phyloP scores from a whole-genome alignment of 2,113 vertebrate species.

The Antechinus flavipes region DNA sequence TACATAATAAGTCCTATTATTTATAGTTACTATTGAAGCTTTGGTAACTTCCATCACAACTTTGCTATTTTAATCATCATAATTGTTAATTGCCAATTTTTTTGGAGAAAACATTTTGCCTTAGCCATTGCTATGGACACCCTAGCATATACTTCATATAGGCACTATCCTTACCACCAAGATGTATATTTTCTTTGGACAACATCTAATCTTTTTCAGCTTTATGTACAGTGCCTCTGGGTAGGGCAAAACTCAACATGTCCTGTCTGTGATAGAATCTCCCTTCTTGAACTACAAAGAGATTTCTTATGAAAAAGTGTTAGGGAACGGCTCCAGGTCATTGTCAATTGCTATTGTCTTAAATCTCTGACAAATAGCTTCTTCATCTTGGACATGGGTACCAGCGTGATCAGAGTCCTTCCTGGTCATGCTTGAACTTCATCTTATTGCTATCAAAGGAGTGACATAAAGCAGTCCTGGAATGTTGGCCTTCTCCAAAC shows the following conservation, averaged over 20 bases:
- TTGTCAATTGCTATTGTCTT: conserved; percentile 94
- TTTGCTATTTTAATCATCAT: conserved; percentile 88
- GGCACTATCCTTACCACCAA: conserved; percentile 84
- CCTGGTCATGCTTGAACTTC: conserved; percentile 94
- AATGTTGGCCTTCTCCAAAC: conserved; percentile 93
- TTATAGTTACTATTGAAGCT: conserved; percentile 89
- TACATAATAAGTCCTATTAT: conserved; percentile 83
- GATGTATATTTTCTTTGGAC: conserved; percentile 92
- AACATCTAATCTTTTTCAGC: conserved; percentile 92
- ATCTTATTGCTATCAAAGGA: conserved; percentile 94
- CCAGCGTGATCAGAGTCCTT: conserved; percentile 95
- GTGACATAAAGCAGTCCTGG: conserved; percentile 94
- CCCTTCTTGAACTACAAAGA: conserved; percentile 89
- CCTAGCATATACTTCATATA: conserved; percentile 82
- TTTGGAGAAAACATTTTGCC: conserved; percentile 88
- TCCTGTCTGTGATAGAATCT: conserved; percentile 96
- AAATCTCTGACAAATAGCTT: conserved; percentile 97
- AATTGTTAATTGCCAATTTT: conserved; percentile 90
- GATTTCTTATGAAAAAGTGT: neutral
- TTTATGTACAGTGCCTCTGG: conserved; percentile 92
- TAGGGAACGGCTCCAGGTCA: conserved; percentile 91
- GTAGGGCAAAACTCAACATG: conserved; percentile 94
- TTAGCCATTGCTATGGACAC: conserved; percentile 85
- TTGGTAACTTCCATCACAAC: conserved; percentile 79
- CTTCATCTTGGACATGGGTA: conserved; percentile 95